Percentiles rank a stretch among this genome's conserved stretches.
phyloP scores from a whole-genome alignment of 35 echinoderm and acorn worm species.

The Strongylocentrotus purpuratus region DNA sequence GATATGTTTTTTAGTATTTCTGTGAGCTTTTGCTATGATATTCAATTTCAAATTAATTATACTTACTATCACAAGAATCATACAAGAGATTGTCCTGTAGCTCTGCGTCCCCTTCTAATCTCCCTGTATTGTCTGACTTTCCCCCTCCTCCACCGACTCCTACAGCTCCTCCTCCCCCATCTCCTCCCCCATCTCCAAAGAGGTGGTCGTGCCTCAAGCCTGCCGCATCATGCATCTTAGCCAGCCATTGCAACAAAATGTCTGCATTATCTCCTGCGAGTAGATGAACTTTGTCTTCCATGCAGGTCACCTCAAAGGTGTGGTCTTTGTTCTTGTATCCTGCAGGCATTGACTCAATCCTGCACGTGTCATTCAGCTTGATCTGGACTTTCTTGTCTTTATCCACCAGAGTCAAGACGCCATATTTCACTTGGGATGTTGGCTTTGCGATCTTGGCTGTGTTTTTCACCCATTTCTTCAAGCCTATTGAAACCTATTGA shows the following conservation, averaged over 20 bases:
- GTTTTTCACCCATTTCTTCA: slow-evolving; percentile 39
- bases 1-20: too few relatives aligned
- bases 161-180: neutral
- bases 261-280: slow-evolving; percentile 13
- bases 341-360: slow-evolving; percentile 23
- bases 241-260: neutral
- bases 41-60: too few relatives aligned
- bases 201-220: slow-evolving; percentile 33
- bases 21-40: too few relatives aligned
- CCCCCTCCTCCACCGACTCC: neutral
- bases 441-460: neutral
- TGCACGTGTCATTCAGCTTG: neutral
- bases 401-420: neutral
- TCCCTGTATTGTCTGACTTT: neutral
- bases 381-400: slow-evolving; percentile 26
- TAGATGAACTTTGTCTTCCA: neutral
- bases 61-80: slow-evolving; percentile 67
- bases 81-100: slow-evolving; percentile 64
- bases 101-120: slow-evolving; percentile 1
- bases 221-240: slow-evolving; percentile 9
- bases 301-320: slow-evolving; percentile 15
- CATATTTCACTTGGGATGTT: neutral
- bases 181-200: neutral
- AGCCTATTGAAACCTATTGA: neutral
- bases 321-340: neutral